These are phyloP conservation scores for Lethrus apterus DNA, from an alignment of 1,140 invertebrate species.

Conservation along the genomic window DNA sequence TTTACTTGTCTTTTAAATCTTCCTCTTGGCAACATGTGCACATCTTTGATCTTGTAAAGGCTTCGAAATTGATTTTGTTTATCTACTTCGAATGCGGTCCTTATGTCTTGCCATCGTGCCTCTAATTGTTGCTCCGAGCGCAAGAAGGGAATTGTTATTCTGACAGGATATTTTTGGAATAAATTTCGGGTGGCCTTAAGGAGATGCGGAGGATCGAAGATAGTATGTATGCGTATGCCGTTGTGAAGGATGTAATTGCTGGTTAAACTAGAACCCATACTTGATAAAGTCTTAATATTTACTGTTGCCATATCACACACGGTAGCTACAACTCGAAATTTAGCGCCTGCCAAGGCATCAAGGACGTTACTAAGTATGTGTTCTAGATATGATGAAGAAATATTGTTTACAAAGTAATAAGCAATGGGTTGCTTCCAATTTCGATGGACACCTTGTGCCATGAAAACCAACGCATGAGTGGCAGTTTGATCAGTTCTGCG, in stretches of 20 bases:
- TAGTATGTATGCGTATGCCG: constrained; percentile 14
- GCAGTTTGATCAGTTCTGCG: background rate
- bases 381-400: constrained; percentile 15
- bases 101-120: constrained; percentile 15
- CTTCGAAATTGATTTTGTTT: constrained; percentile 12
- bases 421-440: constrained; percentile 30
- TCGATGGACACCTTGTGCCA: constrained; percentile 22
- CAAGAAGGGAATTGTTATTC: constrained; percentile 1
- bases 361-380: background rate
- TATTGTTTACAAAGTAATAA: constrained; percentile 21
- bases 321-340: constrained; percentile 7
- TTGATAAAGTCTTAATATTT: constrained; percentile 9
- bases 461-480: constrained; percentile 9
- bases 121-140: constrained; percentile 13
- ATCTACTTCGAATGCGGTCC: constrained; percentile 17
- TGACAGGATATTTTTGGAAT: constrained; percentile 18
- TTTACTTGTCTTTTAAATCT: constrained; percentile 17
- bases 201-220: constrained; percentile 21
- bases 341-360: background rate
- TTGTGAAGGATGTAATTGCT: constrained; percentile 8
- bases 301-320: constrained; percentile 13
- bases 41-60: constrained; percentile 20
- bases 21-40: constrained; percentile 12
- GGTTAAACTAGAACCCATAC: background rate
- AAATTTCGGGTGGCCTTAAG: constrained; percentile 20